phyloP scores from a whole-genome alignment of 1,140 invertebrate species.

The Aphelenchoides fujianensis region DNA sequence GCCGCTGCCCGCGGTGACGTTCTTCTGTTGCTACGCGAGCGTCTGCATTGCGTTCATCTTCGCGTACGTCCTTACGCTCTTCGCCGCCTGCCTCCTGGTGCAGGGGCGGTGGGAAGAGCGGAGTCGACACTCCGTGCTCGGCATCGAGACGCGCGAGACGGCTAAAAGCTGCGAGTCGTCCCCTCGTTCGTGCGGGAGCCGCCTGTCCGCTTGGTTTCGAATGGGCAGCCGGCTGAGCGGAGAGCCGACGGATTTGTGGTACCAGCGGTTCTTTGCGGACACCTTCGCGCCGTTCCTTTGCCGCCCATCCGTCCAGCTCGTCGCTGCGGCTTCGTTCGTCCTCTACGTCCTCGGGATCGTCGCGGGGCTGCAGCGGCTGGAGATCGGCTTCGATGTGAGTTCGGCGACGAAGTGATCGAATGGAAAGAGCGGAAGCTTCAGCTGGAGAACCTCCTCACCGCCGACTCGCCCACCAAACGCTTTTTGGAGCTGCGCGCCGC shows the following conservation, averaged over 20 bases:
- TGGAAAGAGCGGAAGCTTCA: constrained; percentile 17
- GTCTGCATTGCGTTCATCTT: constrained; percentile 53
- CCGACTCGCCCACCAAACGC: constrained; percentile 32
- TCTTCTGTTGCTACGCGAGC: constrained; percentile 53
- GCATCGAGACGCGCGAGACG: not conserved
- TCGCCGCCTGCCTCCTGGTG: constrained; percentile 42
- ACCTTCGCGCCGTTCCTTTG: constrained; percentile 44
- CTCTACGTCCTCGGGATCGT: constrained; percentile 31
- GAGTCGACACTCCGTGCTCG: constrained; percentile 36
- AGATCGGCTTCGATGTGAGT: constrained; percentile 55
- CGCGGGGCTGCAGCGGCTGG: constrained; percentile 39
- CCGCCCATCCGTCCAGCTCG: constrained; percentile 33
- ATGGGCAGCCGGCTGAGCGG: not conserved
- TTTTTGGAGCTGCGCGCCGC: constrained; percentile 39
- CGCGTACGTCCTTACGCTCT: constrained; percentile 51
- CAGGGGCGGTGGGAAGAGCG: constrained; percentile 50
- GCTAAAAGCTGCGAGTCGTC: constrained; percentile 15
- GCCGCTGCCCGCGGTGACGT: constrained; percentile 72
- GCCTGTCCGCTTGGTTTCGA: not conserved
- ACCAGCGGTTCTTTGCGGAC: constrained; percentile 54
- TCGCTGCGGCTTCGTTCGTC: constrained; percentile 34
- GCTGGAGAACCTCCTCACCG: constrained; percentile 47
- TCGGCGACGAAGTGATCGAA: not conserved
- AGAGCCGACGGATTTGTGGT: constrained; percentile 41
- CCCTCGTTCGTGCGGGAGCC: too few species aligned